phyloP scores from a whole-genome alignment of 2,113 vertebrate genomes.

The Eonycteris spelaea region DNA sequence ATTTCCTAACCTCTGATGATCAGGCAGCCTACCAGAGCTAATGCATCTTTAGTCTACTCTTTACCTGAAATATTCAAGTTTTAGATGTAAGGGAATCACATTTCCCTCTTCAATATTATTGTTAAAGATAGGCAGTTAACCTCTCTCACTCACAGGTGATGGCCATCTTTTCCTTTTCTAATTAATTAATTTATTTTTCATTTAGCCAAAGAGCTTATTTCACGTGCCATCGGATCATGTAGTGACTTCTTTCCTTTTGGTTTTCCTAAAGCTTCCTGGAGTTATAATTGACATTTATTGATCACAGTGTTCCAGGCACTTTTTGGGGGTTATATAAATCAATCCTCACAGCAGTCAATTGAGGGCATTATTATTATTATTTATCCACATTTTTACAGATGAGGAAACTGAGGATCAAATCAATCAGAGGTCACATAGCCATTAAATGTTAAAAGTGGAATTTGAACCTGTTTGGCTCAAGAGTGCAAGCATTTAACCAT shows the following conservation, averaged over 20 bases:
- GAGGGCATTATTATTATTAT: neutral
- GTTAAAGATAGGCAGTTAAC: neutral
- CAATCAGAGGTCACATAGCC: neutral
- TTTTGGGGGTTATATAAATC: neutral
- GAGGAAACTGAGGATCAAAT: neutral
- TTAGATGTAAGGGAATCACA: neutral
- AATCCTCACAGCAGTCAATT: neutral
- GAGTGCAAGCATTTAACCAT: neutral
- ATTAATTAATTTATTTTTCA: neutral
- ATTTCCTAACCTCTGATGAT: neutral
- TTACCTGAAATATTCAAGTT: neutral
- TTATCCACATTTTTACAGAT: neutral
- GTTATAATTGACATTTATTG: neutral
- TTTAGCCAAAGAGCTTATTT: neutral
- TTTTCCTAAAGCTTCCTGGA: neutral
- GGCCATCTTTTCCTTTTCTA: neutral
- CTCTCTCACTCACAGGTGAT: neutral
- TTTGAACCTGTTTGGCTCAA: neutral
- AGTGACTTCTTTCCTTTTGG: slow-evolving; percentile 13
- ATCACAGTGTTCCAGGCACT: neutral
- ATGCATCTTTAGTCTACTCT: neutral
- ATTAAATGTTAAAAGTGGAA: neutral
- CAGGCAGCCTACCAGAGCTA: neutral
- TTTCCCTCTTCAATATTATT: neutral
- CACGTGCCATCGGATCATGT: neutral